These are phyloP conservation scores for Hydroisotoma schaefferi DNA, from an alignment of 2,888 invertebrate species.

Conservation along the genomic window DNA sequence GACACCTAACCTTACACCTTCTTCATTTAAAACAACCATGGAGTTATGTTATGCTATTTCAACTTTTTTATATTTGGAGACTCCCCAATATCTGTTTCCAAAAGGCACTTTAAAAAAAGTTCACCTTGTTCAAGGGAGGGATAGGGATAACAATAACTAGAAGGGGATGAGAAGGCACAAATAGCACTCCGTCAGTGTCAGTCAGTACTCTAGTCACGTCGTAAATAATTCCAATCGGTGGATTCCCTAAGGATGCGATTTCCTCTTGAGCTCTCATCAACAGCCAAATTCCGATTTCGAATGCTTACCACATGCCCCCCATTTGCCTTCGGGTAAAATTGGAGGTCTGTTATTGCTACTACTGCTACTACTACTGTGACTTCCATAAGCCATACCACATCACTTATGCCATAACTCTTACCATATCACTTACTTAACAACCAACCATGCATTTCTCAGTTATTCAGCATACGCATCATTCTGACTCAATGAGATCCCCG, in stretches of 20 bases:
- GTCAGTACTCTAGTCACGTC: constrained; percentile 35
- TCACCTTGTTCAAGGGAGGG: background rate
- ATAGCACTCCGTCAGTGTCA: constrained; percentile 39
- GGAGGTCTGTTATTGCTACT: background rate
- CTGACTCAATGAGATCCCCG: no score
- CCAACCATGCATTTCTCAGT: no score
- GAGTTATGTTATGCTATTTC: background rate
- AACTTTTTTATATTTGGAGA: background rate
- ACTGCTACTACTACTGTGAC: no score
- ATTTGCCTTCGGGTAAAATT: constrained; percentile 1
- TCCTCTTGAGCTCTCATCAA: constrained; percentile 23
- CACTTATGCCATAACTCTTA: no score
- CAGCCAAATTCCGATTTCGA: constrained; percentile 24
- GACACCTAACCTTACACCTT: no score
- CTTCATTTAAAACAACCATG: no score
- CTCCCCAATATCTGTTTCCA: background rate
- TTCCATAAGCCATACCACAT: no score
- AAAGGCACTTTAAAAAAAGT: background rate
- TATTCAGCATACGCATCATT: no score
- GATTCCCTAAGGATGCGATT: constrained; percentile 40
- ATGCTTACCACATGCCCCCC: constrained; percentile 22
- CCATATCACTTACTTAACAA: no score
- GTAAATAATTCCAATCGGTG: constrained; percentile 45
- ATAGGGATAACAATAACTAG: background rate
- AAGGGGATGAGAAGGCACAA: background rate